Evolutionary conservation across 2,888 invertebrate species (phyloP).

Genomic region (Nomada fabriciana): DNA sequence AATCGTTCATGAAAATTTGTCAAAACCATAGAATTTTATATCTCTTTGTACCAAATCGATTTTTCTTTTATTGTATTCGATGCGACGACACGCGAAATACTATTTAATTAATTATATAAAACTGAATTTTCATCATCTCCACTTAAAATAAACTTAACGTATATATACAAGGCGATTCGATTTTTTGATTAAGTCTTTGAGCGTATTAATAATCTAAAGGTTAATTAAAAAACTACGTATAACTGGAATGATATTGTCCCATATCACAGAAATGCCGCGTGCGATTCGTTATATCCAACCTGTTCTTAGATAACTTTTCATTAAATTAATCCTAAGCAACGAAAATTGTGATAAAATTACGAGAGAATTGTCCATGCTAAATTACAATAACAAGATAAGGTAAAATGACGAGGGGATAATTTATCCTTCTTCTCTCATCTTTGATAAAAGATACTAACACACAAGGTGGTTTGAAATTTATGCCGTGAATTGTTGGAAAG

Average conservation of each 20-base stretch:
- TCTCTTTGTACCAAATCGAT: neutral
- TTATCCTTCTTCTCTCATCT: neutral
- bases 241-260: constrained; percentile 72
- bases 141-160: constrained; percentile 4
- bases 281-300: constrained; percentile 25
- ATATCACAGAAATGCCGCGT: constrained; percentile 71
- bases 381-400: neutral
- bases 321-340: neutral
- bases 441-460: neutral
- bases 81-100: constrained; percentile 13
- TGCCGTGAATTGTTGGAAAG: constrained; percentile 4
- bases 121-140: constrained; percentile 19
- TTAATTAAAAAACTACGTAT: constrained; percentile 53
- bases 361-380: constrained; percentile 14
- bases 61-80: neutral
- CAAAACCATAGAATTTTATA: neutral
- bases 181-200: constrained; percentile 68
- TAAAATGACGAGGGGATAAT: neutral
- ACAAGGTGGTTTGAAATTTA: neutral
- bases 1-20: constrained; percentile 36
- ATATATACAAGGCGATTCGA: constrained; percentile 50
- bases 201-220: constrained; percentile 51
- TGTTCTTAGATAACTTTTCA: constrained; percentile 30
- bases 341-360: neutral
- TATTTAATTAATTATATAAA: constrained; percentile 23